A percentile compares a stretch with the other conserved stretches of the same genome.
Conservation (phyloP, 2,888 invertebrate genomes). For the Sialis fuliginosa region DNA sequence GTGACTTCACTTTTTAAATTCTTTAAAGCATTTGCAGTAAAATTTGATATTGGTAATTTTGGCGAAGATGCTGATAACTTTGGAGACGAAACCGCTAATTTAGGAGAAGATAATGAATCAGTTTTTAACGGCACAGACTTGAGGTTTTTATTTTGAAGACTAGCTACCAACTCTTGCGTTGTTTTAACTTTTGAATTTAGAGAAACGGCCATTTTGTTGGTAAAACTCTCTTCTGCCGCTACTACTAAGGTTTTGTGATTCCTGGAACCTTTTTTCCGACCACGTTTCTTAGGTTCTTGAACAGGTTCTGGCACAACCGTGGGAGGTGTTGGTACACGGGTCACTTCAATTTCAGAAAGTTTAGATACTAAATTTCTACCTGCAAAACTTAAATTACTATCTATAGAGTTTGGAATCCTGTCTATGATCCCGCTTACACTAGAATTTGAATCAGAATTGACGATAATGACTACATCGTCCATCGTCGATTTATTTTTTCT, state of each 20-base stretch:
- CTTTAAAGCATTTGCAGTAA: constrained; percentile 1
- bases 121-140: constrained; percentile 2
- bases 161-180: constrained; percentile 64
- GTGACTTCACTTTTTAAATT: not conserved
- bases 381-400: constrained; percentile 4
- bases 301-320: constrained; percentile 7
- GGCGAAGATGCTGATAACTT: not conserved
- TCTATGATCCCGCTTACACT: constrained; percentile 28
- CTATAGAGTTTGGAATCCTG: constrained; percentile 11
- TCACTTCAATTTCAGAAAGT: constrained; percentile 14
- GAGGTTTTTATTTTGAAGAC: constrained; percentile 35
- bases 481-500: constrained; percentile 9
- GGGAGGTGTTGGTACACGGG: constrained; percentile 4
- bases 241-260: constrained; percentile 29
- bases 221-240: constrained; percentile 34
- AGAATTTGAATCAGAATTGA: constrained; percentile 30
- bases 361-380: constrained; percentile 10
- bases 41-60: constrained; percentile 3
- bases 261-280: constrained; percentile 39
- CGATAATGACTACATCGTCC: constrained; percentile 15
- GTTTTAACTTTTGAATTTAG: constrained; percentile 49
- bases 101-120: not conserved
- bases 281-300: constrained; percentile 32
- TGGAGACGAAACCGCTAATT: constrained; percentile 10
- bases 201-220: constrained; percentile 37